Percentiles rank a stretch among this genome's conserved stretches.
These are phyloP conservation scores for Trinorchestia longiramus DNA, from an alignment of 1,140 invertebrate genomes.

Conservation along the genomic window DNA sequence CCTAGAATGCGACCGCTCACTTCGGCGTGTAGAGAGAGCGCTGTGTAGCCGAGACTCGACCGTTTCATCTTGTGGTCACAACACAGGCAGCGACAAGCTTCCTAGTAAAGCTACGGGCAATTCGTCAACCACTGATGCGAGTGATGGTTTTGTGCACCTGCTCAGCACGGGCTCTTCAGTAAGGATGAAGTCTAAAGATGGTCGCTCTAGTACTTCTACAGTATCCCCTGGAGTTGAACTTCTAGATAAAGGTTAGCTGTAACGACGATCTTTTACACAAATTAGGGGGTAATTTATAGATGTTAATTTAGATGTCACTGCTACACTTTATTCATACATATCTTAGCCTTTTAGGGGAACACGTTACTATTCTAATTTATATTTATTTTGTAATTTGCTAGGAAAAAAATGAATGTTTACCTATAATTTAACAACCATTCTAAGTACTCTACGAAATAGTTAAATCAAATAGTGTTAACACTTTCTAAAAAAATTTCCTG, in stretches of 20 bases:
- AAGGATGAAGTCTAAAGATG: not conserved
- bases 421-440: too few species aligned
- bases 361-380: too few species aligned
- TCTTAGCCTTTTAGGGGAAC: too few species aligned
- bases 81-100: not conserved
- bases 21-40: not conserved
- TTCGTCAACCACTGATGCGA: not conserved
- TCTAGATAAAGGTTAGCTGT: not conserved
- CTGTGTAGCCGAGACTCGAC: slow-evolving; percentile 2
- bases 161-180: not conserved
- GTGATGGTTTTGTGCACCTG: not conserved
- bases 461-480: not conserved
- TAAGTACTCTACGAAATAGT: too few species aligned
- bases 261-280: too few species aligned
- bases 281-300: too few species aligned
- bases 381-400: too few species aligned
- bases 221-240: not conserved
- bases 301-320: too few species aligned
- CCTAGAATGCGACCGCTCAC: slow-evolving; percentile 39
- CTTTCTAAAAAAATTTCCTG: not conserved
- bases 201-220: not conserved
- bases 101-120: not conserved
- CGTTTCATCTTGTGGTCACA: not conserved
- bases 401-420: too few species aligned
- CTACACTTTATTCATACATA: too few species aligned